Evolutionary conservation across 2,888 invertebrate genomes (phyloP), one percentile per base, ranked within the genome.

Genomic region (Troides aeacus): DNA sequence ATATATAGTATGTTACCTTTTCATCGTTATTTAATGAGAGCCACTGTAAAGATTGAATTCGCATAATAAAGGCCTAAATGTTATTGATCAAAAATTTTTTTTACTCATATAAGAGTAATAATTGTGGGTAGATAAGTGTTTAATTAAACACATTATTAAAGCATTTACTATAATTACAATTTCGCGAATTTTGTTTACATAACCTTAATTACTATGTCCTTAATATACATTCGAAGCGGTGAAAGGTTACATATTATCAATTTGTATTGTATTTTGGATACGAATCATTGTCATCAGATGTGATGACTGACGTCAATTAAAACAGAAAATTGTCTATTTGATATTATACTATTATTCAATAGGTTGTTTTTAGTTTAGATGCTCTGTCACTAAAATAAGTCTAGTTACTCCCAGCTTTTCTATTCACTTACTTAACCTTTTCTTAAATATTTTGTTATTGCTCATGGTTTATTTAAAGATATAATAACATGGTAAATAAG

Each of bases 231-330:
- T 36, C 72, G 73, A 72, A 71, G 74, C 78, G 80, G 81, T 79
- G 82, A 87, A 85, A 88, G 87, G 88, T 88, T 88, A 88, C 85
- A 85, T 77, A 75, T 73, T 78, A 77, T 77, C 79, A 79, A 83
- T 84, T 84, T 12, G 79, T 83, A 84, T 81, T 69, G 57, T 79
- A 78, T 81, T 84, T 80, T 72, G 77, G 78, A 78, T 74, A 74
- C 68, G 72, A 77, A 76, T 76, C 76, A 76, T 73, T 69, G 71
- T 75, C 71, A 68, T 68, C 72, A 71, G 73, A 76, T 74, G 70
- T 71, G 60, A 59, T 75, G 74, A 75, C 74, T 79, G 78, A 82
- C 81, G 81, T 84, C 79, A 81, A 72, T 74, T 68, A 72, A 65
- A 66, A 72, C 71, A 72, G 23, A 42, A 69, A 69, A 24, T 42